phyloP scores from a whole-genome alignment of 1,140 invertebrate genomes.

The Panulirus ornatus region DNA sequence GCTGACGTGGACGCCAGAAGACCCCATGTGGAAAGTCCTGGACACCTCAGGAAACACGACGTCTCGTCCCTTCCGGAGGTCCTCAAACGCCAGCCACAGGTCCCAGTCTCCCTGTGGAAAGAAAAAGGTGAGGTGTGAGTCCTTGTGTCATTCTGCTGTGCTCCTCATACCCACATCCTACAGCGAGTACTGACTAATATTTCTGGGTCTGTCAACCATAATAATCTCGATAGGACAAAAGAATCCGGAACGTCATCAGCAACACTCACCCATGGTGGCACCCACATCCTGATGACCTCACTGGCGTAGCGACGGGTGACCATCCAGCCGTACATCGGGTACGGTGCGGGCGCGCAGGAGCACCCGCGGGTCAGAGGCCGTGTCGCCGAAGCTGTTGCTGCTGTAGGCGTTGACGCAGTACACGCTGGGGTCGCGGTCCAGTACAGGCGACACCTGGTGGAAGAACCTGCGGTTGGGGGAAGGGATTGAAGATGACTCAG shows the following conservation, averaged over 20 bases:
- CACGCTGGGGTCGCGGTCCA: slow-evolving; percentile 50
- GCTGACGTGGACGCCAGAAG: slow-evolving; percentile 60
- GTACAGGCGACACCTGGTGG: slow-evolving; percentile 48
- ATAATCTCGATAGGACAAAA: no score
- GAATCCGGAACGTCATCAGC: no score
- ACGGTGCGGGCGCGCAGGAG: slow-evolving; percentile 53
- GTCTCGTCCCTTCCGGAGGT: slow-evolving; percentile 56
- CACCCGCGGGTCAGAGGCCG: slow-evolving; percentile 39
- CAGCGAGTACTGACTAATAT: no score
- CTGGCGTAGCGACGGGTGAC: slow-evolving; percentile 29
- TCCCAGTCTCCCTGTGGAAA: slow-evolving; percentile 65
- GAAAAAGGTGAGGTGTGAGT: no score
- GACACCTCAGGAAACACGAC: slow-evolving; percentile 69
- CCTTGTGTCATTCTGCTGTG: no score
- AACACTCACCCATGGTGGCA: slow-evolving; percentile 27
- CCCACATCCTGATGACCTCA: slow-evolving; percentile 48
- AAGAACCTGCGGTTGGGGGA: slow-evolving; percentile 15
- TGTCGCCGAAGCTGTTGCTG: slow-evolving; percentile 56
- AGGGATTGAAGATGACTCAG: no score
- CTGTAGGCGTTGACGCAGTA: slow-evolving; percentile 59
- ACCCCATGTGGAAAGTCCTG: slow-evolving; percentile 68
- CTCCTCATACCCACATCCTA: no score
- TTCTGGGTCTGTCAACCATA: no score
- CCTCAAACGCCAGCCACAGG: slow-evolving; percentile 65
- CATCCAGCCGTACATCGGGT: slow-evolving; percentile 67